phyloP scores from a whole-genome alignment of 2,888 invertebrate genomes.

The Oxycera nigricornis region DNA sequence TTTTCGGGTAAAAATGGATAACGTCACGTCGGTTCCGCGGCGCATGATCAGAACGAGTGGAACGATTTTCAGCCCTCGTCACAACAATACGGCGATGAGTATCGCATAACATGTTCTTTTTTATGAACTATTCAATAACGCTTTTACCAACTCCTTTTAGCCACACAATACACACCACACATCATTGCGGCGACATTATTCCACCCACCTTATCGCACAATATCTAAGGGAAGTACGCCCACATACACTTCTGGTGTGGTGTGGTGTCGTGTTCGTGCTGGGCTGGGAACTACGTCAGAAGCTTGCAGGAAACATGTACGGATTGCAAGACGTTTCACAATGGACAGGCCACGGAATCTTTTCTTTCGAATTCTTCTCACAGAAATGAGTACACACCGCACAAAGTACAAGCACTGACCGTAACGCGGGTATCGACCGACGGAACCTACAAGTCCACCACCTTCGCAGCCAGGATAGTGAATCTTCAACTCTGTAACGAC shows the following conservation, averaged over 20 bases:
- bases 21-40: not conserved
- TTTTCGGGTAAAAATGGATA: not conserved
- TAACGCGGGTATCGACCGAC: not conserved
- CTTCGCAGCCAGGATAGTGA: no score
- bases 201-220: constrained; percentile 10
- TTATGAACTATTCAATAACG: constrained; percentile 9
- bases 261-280: not conserved
- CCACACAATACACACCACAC: no score
- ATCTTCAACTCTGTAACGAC: no score
- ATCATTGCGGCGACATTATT: not conserved
- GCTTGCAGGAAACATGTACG: not conserved
- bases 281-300: constrained; percentile 23
- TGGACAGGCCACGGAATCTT: constrained; percentile 22
- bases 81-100: not conserved
- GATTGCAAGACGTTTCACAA: constrained; percentile 25
- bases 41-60: constrained; percentile 14
- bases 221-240: constrained; percentile 10
- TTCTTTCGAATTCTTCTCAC: constrained; percentile 28
- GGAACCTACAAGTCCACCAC: not conserved
- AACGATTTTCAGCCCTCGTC: constrained; percentile 1
- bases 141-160: no score
- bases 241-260: constrained; percentile 15
- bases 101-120: not conserved
- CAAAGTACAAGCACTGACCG: constrained; percentile 28
- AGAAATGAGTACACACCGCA: not conserved